These are phyloP conservation scores for Arvicola amphibius DNA, from an alignment of 2,797 vertebrate genomes.

Conservation along the genomic window DNA sequence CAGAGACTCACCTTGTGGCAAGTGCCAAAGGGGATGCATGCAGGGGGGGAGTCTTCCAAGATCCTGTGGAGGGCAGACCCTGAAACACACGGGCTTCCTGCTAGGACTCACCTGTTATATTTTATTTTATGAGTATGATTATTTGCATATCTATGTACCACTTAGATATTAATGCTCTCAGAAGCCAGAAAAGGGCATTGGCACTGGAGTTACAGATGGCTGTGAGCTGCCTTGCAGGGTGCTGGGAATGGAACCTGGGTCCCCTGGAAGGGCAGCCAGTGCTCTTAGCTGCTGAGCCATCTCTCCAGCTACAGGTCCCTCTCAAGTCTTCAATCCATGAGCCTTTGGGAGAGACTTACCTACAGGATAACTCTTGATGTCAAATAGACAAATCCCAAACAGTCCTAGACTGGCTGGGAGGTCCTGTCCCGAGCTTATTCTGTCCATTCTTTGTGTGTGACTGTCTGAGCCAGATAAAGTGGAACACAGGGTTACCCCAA, in stretches of 20 bases:
- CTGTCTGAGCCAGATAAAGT: background rate
- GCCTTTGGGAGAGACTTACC: background rate
- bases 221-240: background rate
- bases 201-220: background rate
- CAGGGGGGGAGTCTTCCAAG: too few relatives aligned
- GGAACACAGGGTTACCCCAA: too few relatives aligned
- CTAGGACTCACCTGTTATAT: background rate
- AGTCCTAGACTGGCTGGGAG: rapidly evolving
- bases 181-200: background rate
- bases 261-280: background rate
- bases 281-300: background rate
- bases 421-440: background rate
- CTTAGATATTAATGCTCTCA: background rate
- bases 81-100: background rate
- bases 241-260: background rate
- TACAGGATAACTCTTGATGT: background rate
- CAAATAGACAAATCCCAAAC: background rate
- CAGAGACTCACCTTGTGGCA: background rate
- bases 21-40: background rate
- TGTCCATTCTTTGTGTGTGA: background rate
- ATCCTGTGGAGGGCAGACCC: background rate
- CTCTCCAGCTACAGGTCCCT: background rate
- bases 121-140: background rate
- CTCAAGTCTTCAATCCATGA: background rate
- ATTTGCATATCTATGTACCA: background rate